A percentile compares a stretch with the other conserved stretches of the same genome.
These are phyloP conservation scores for Gastracanthus pulcherrimus DNA, from an alignment of 2,888 invertebrate species.

Conservation along the genomic window DNA sequence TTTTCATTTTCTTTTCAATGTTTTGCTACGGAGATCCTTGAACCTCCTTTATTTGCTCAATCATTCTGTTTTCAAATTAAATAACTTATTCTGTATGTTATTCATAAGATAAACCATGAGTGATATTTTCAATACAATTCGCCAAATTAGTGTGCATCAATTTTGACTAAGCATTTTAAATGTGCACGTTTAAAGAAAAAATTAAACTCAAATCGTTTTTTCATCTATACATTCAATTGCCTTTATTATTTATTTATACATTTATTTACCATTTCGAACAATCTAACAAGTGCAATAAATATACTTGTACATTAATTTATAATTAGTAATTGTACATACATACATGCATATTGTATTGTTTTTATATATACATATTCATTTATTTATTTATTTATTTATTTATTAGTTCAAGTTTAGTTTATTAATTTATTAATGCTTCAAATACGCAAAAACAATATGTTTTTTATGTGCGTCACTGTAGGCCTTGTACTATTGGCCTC, in stretches of 20 bases:
- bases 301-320: too few relatives aligned
- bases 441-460: conserved; percentile 68
- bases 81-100: neutral
- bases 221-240: neutral
- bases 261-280: neutral
- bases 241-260: conserved; percentile 25
- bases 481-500: conserved; percentile 73
- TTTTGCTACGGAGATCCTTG: conserved; percentile 42
- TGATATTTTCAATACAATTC: neutral
- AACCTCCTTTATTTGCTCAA: conserved; percentile 35
- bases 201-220: neutral
- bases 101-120: neutral
- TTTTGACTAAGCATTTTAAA: neutral
- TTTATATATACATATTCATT: neutral
- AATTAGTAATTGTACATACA: conserved; percentile 36
- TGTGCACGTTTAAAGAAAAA: neutral
- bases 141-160: neutral
- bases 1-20: conserved; percentile 35
- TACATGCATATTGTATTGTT: too few relatives aligned
- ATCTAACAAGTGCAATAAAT: conserved; percentile 13
- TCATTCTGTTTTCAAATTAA: neutral
- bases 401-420: conserved; percentile 16
- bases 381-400: conserved; percentile 1
- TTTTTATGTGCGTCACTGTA: conserved; percentile 73
- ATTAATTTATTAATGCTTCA: conserved; percentile 64